phyloP scores from a whole-genome alignment of 2,888 invertebrate genomes.

The Phyto melanocephala region DNA sequence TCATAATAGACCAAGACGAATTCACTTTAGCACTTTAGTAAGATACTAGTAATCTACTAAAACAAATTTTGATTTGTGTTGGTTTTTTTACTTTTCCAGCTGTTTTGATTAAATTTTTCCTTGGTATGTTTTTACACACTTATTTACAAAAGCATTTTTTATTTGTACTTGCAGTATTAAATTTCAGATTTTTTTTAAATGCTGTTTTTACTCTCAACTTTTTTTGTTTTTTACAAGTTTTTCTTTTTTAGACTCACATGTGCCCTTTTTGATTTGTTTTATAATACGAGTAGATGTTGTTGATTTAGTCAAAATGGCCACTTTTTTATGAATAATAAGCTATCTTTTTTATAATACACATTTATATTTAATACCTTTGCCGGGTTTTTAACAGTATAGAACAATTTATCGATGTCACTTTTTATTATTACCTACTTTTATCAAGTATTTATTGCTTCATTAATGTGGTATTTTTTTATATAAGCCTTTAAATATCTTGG shows the following conservation, averaged over 20 bases:
- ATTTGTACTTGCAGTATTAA: background rate
- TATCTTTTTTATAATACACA: background rate
- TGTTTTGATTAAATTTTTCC: background rate
- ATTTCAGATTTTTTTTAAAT: no score
- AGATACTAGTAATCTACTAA: background rate
- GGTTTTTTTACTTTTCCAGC: background rate
- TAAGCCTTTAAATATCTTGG: conserved; percentile 10
- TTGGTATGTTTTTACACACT: background rate
- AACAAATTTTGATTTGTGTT: no score
- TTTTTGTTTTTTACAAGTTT: conserved; percentile 66
- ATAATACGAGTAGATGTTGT: conserved; percentile 42
- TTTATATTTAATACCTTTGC: conserved; percentile 33
- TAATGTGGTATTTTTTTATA: background rate
- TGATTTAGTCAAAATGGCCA: conserved; percentile 66
- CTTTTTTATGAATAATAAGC: conserved; percentile 50
- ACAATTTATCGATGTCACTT: background rate
- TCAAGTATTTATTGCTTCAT: background rate
- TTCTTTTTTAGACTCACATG: conserved; percentile 27
- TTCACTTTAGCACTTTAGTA: background rate
- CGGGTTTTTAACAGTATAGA: background rate
- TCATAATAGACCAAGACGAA: background rate
- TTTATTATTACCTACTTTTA: background rate
- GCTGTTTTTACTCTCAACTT: background rate
- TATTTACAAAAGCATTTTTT: background rate
- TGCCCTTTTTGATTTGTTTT: conserved; percentile 57